A percentile compares a stretch with the other conserved stretches of the same genome.
phyloP scores from a whole-genome alignment of 1,140 invertebrate species.

The Camponotus vicinus region DNA sequence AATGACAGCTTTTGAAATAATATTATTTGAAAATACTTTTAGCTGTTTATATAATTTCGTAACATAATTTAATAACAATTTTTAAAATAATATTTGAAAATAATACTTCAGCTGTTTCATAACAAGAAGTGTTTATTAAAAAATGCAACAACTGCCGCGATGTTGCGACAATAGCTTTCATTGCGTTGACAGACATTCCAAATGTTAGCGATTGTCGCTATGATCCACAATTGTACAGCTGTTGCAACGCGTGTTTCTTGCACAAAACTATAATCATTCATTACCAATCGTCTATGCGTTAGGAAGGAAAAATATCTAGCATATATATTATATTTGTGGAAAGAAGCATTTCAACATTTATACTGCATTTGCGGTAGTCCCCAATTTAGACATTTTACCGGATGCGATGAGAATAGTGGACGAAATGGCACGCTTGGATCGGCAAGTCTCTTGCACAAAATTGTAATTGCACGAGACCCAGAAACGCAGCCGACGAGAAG shows the following conservation, averaged over 20 bases:
- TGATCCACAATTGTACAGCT: slow-evolving; percentile 21
- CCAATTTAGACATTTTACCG: slow-evolving; percentile 28
- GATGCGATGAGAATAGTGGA: slow-evolving; percentile 2
- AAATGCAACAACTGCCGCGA: background rate
- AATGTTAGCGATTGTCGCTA: slow-evolving; percentile 66
- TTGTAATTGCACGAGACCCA: slow-evolving; percentile 10
- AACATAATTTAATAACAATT: background rate
- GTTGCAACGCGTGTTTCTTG: slow-evolving; percentile 61
- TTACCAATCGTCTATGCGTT: slow-evolving; percentile 28
- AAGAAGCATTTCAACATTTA: slow-evolving; percentile 31
- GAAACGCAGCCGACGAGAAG: slow-evolving; percentile 23
- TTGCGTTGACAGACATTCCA: slow-evolving; percentile 63
- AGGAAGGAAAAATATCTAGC: background rate
- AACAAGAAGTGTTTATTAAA: background rate
- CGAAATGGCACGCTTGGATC: slow-evolving; percentile 10
- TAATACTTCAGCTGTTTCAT: background rate
- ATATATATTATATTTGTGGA: background rate
- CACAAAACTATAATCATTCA: slow-evolving; percentile 59
- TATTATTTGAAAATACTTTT: background rate
- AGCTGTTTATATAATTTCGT: background rate
- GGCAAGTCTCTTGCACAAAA: slow-evolving; percentile 25
- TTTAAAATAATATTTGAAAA: background rate
- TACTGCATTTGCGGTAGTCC: slow-evolving; percentile 11
- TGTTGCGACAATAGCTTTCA: slow-evolving; percentile 22
- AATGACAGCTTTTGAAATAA: background rate